Conservation (phyloP, 2,797 vertebrate species). For the Danio tinwini region DNA sequence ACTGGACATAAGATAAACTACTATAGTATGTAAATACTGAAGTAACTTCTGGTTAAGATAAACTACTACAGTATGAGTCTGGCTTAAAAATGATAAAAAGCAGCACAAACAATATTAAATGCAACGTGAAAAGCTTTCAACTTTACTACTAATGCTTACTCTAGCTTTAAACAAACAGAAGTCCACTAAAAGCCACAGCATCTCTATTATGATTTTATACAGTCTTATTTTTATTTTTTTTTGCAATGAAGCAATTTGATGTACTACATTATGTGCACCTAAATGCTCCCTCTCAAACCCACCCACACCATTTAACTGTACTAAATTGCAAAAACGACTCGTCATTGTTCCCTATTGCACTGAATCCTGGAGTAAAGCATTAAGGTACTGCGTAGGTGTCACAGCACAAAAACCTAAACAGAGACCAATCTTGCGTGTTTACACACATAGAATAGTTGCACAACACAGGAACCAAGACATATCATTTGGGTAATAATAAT, state of each 20-base stretch:
- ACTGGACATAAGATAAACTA: too few relatives aligned
- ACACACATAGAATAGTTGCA: neutral
- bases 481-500: neutral
- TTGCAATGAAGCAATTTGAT: neutral
- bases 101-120: neutral
- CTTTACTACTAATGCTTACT: too few relatives aligned
- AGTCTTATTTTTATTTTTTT: neutral
- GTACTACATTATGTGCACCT: neutral
- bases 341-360: slow-evolving; percentile 8
- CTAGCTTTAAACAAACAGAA: neutral
- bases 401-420: neutral
- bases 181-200: neutral
- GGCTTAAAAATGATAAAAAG: neutral
- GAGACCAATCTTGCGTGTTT: neutral
- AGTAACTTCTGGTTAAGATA: too few relatives aligned
- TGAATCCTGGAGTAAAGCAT: neutral
- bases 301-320: slow-evolving; percentile 6
- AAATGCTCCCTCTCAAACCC: neutral
- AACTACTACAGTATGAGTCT: too few relatives aligned
- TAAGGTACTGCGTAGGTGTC: neutral
- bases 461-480: neutral
- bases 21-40: too few relatives aligned
- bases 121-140: too few relatives aligned
- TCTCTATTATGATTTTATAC: neutral
- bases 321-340: neutral